Evolutionary conservation across 37 sponge, comb jelly and placozoan genomes (phyloP).

Genomic region (Tethya wilhelma): DNA sequence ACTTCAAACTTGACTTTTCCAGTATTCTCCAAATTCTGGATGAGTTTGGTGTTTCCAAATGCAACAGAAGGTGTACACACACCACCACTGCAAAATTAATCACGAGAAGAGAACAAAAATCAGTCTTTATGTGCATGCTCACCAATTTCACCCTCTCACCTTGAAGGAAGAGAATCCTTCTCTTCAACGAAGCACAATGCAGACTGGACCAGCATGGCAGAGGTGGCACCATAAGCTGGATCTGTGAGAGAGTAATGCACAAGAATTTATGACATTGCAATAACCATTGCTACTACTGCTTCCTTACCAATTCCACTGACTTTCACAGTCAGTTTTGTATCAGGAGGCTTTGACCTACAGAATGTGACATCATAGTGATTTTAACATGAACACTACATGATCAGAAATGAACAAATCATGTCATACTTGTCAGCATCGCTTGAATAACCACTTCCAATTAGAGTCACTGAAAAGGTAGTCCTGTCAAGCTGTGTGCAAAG

Average conservation of each 20-base stretch:
- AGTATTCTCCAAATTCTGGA: conserved; percentile 61
- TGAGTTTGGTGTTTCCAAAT: conserved; percentile 68
- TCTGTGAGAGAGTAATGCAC: too few species aligned
- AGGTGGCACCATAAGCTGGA: conserved; percentile 77
- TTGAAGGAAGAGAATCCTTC: conserved; percentile 44
- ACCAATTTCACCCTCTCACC: conserved; percentile 38
- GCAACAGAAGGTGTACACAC: conserved; percentile 77
- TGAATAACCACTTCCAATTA: conserved; percentile 63
- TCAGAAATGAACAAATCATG: too few species aligned
- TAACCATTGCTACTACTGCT: too few species aligned
- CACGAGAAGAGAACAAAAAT: too few species aligned
- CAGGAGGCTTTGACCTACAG: conserved; percentile 20
- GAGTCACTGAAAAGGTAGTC: conserved; percentile 43
- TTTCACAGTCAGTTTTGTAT: conserved; percentile 32
- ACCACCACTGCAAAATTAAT: conserved; percentile 85
- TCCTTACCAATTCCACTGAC: conserved; percentile 47
- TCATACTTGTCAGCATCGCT: conserved; percentile 22
- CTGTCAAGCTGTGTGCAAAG: conserved; percentile 72
- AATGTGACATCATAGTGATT: too few species aligned
- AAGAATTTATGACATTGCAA: too few species aligned
- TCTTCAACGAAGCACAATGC: conserved; percentile 69
- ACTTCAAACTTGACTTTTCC: conserved; percentile 76
- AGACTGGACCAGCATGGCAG: conserved; percentile 73
- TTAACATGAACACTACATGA: too few species aligned
- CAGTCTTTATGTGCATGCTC: too few species aligned